These are phyloP conservation scores for Piprites chloris DNA, from an alignment of 2,113 vertebrate species.

Conservation along the genomic window DNA sequence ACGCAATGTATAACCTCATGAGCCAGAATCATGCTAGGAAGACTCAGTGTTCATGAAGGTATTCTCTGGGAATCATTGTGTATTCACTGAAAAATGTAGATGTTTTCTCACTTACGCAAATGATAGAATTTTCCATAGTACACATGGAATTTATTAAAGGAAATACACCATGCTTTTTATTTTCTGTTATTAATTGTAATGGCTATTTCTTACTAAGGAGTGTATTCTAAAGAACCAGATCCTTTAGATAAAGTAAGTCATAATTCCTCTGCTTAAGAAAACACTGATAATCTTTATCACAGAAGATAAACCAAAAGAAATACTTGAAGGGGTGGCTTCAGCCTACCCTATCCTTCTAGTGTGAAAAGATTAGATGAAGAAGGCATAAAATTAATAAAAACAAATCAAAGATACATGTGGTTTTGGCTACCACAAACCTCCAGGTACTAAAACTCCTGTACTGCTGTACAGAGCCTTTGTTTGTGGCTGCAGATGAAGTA, in stretches of 20 bases:
- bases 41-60: not conserved
- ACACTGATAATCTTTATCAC: not conserved
- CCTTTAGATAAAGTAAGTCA: not conserved
- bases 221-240: not conserved
- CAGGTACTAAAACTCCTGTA: not conserved
- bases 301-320: not conserved
- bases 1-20: not conserved
- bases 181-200: not conserved
- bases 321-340: not conserved
- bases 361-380: not conserved
- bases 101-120: not conserved
- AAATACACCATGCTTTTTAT: not conserved
- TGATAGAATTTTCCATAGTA: not conserved
- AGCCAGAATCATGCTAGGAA: not conserved
- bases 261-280: not conserved
- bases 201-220: not conserved
- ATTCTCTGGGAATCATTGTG: not conserved
- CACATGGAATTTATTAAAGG: not conserved
- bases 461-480: not conserved
- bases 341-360: not conserved
- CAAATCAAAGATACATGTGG: rapidly evolving
- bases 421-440: not conserved
- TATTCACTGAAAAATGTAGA: not conserved
- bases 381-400: not conserved
- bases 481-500: not conserved